Base-by-base conservation (phyloP, 2,113 vertebrate species). In the Lontra canadensis region DNA sequence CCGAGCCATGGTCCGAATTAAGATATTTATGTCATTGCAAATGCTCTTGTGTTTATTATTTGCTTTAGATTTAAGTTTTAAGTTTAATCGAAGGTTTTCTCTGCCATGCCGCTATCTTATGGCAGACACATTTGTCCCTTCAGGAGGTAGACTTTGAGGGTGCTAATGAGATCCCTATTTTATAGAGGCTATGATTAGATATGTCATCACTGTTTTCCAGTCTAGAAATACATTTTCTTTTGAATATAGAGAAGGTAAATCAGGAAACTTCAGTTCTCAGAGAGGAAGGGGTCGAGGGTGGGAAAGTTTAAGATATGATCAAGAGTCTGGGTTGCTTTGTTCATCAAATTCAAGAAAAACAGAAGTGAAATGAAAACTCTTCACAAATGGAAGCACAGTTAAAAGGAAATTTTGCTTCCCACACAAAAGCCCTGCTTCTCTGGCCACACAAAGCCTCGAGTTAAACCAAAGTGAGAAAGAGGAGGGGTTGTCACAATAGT, bases 231-330 rank as follows among this genome's bases (percentile, higher is more conserved):
- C 23, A 39, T 59, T 92, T 49, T 65, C 69, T 85, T 87, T 95
- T 94, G 79, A 96, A 90, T 89, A 52, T 71, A 87, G 29, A 95
- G 34, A 81, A 90, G 93, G 94, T 92, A 85, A 69, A 88, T 81
- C 2, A 88, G 31, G 49, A 73, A 36, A 96, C 23, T 29, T 91
- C 12, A 79, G 36, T 93, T 9, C 31, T 85, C n/a, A 63, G 49
- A 93, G 57, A 95, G 47, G 85, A 88, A 52, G 36, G 39, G 12
- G 15, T 26, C 39, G 3, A 82, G 44, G n/a, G 26, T 83, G 42
- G 67, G 7, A 20, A 86, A 34, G 61, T 93, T 89, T 90, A 15
- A 29, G 61, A 57, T 39, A 57, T 31, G 36, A 87, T 31, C 26
- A 69, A 88, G 85, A 80, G 12, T 93, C 55, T 69, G 44, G 71